Percentiles rank a stretch among this genome's conserved stretches.
Conservation (phyloP, 2,797 vertebrate species). For the Psittacula derbiana region DNA sequence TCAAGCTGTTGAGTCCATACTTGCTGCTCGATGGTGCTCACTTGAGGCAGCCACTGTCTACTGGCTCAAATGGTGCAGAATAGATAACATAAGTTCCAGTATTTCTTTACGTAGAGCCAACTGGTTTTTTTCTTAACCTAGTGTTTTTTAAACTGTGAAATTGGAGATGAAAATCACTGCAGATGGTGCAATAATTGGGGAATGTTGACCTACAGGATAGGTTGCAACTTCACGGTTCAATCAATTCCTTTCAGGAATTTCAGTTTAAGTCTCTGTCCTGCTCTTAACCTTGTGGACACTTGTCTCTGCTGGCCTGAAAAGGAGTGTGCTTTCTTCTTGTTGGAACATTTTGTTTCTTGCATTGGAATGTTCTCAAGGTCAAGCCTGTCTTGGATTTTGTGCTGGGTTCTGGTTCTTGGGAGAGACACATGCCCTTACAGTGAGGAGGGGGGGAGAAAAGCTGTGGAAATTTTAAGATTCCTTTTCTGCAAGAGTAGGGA, state of each 20-base stretch:
- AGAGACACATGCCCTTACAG: rapidly evolving
- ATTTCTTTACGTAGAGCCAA: neutral
- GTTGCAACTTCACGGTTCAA: neutral
- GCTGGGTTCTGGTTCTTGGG: neutral
- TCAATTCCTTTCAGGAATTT: neutral
- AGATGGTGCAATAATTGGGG: neutral
- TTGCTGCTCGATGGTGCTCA: rapidly evolving
- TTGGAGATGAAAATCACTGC: neutral
- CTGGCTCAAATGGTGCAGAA: neutral
- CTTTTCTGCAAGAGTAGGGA: neutral
- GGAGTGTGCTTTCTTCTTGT: neutral
- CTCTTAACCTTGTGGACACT: neutral
- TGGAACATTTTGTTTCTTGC: neutral
- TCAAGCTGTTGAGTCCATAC: rapidly evolving
- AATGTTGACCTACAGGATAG: neutral
- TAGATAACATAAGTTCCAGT: neutral
- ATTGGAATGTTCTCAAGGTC: neutral
- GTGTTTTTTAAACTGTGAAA: neutral
- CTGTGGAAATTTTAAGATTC: neutral
- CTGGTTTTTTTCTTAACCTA: neutral
- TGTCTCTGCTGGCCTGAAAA: neutral
- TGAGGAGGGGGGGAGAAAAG: neutral
- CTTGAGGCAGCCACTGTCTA: neutral
- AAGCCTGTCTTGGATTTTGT: neutral
- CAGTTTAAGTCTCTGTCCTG: neutral